Evolutionary conservation across 2,113 vertebrate species (phyloP).

Genomic region (Excalfactoria chinensis): DNA sequence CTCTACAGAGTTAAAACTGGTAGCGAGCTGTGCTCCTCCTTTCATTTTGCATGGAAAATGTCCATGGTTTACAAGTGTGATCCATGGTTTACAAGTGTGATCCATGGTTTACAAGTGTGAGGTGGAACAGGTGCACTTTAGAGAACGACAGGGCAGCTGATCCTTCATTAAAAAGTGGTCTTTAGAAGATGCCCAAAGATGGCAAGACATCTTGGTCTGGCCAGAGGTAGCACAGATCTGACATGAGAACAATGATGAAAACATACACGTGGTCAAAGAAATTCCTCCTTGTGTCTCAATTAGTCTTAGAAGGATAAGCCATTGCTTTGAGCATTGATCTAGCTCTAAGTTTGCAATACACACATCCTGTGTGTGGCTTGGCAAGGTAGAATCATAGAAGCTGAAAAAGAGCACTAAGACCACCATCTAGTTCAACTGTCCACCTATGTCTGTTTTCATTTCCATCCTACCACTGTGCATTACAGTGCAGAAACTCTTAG

Average conservation of each 20-base stretch:
- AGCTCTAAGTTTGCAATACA: neutral
- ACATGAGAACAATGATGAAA: neutral
- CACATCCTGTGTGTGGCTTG: fast-evolving
- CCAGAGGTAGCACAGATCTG: neutral
- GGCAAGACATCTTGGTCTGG: neutral
- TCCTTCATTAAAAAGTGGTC: conserved; percentile 2
- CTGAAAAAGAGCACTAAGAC: no score
- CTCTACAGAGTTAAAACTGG: conserved; percentile 55
- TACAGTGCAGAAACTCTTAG: neutral
- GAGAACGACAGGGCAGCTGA: neutral
- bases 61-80: conserved; percentile 45
- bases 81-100: no score
- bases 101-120: conserved; percentile 45
- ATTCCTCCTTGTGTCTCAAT: neutral
- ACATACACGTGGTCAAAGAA: neutral
- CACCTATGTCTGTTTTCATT: neutral
- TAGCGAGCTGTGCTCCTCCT: conserved; percentile 53
- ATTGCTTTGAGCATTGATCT: neutral
- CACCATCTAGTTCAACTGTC: no score
- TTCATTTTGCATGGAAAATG: conserved; percentile 56
- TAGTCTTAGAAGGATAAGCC: neutral
- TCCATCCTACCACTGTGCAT: neutral
- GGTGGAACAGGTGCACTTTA: neutral
- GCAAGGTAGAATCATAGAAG: neutral
- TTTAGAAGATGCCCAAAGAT: neutral